Percentiles rank a stretch among this genome's conserved stretches.
Evolutionary conservation across 2,888 invertebrate genomes (phyloP).

Genomic region (Caenorhabditis wallacei): DNA sequence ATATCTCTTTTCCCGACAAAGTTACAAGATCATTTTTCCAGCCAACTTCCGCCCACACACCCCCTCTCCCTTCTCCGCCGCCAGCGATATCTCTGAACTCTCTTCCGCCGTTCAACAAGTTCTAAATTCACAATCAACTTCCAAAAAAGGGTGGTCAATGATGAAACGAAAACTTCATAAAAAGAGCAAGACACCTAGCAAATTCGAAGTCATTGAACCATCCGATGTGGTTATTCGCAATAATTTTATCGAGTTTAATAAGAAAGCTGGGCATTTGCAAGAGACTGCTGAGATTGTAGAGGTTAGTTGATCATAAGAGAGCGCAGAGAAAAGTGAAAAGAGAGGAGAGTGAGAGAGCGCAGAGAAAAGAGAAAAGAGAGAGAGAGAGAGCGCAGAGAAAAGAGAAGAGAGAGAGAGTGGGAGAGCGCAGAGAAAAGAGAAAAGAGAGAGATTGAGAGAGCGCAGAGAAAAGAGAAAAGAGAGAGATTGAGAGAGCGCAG

Average conservation of each 20-base stretch:
- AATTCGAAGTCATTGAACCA: constrained; percentile 12
- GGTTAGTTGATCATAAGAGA: constrained; percentile 10
- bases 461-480: no score
- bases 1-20: no score
- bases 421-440: no score
- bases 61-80: constrained; percentile 30
- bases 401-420: no score
- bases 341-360: no score
- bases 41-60: constrained; percentile 37
- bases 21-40: constrained; percentile 9
- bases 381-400: no score
- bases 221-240: constrained; percentile 7
- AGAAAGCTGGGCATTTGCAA: constrained; percentile 42
- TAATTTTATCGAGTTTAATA: not conserved
- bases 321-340: not conserved
- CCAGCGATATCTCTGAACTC: constrained; percentile 48
- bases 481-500: no score
- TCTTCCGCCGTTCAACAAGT: constrained; percentile 44
- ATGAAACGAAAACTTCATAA: constrained; percentile 40
- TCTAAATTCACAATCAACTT: not conserved
- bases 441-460: no score
- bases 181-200: constrained; percentile 10
- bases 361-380: no score
- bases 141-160: constrained; percentile 42
- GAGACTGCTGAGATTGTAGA: constrained; percentile 61